A percentile compares a stretch with the other conserved stretches of the same genome.
Evolutionary conservation across 1,140 invertebrate genomes (phyloP).

Genomic region (Ostrea denselamellosa): DNA sequence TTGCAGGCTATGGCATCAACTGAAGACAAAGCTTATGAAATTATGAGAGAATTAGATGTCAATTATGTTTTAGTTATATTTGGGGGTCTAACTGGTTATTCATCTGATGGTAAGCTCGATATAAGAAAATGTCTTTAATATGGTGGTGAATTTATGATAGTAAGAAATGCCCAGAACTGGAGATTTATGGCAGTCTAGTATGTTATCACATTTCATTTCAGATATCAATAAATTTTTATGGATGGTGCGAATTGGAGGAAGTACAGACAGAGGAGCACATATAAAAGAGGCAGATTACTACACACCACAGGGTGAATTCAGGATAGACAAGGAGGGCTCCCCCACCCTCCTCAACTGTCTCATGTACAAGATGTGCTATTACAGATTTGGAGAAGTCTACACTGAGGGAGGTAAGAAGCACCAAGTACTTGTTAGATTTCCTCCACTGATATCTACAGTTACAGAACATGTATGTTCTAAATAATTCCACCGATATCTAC

Average conservation of each 20-base stretch:
- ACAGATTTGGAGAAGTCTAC: conserved; percentile 97
- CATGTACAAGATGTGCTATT: conserved; percentile 99
- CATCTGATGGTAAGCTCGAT: conserved; percentile 90
- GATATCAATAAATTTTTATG: conserved; percentile 99
- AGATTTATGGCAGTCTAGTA: too few species aligned
- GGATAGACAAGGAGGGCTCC: conserved; percentile 95
- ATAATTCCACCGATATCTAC: too few species aligned
- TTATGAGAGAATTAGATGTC: conserved; percentile 97
- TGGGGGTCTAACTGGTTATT: conserved; percentile 98
- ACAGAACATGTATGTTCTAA: too few species aligned
- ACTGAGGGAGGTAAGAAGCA: conserved; percentile 90
- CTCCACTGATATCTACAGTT: too few species aligned
- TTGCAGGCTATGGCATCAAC: conserved; percentile 93
- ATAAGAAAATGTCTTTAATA: neutral
- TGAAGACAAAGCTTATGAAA: conserved; percentile 97
- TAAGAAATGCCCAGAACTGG: neutral
- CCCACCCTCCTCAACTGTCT: conserved; percentile 97
- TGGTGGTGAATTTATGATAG: neutral
- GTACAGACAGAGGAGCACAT: conserved; percentile 94
- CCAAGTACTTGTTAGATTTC: too few species aligned
- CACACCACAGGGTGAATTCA: conserved; percentile 94
- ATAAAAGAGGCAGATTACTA: conserved; percentile 99
- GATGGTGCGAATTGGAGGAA: conserved; percentile 99
- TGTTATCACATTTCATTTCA: conserved; percentile 72
- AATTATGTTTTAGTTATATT: conserved; percentile 99